Conservation (phyloP, 2,113 vertebrate species). For the Acrocephalus arundinaceus region DNA sequence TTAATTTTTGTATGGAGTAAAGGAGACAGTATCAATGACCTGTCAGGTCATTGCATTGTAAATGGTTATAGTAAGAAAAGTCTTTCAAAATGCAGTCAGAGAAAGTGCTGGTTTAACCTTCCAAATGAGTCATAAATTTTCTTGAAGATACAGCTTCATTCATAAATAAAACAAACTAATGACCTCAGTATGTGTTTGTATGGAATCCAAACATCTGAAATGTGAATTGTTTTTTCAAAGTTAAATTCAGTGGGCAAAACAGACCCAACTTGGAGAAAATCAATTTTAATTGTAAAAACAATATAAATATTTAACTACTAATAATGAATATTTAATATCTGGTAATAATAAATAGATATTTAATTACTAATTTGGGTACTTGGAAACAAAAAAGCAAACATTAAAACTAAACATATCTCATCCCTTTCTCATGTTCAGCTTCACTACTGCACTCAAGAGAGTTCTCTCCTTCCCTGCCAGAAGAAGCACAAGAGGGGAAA, state of each 20-base stretch:
- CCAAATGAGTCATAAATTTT: not conserved
- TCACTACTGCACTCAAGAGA: not conserved
- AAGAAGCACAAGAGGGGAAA: fast-evolving
- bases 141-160: not conserved
- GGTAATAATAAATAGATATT: not conserved
- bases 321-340: not conserved
- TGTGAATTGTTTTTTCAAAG: not conserved
- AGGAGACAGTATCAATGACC: not conserved
- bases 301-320: not conserved
- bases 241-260: not conserved
- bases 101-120: not conserved
- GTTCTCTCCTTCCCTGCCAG: not conserved
- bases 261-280: not conserved
- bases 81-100: not conserved
- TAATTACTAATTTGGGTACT: not conserved
- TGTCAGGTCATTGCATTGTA: not conserved
- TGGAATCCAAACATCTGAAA: not conserved
- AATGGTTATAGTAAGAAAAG: not conserved
- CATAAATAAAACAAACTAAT: not conserved
- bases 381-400: not conserved
- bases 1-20: not conserved
- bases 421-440: not conserved
- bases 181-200: not conserved
- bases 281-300: not conserved
- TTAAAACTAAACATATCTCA: not conserved